Conservation (phyloP, 2,888 invertebrate genomes). For the Nebria brevicollis region DNA sequence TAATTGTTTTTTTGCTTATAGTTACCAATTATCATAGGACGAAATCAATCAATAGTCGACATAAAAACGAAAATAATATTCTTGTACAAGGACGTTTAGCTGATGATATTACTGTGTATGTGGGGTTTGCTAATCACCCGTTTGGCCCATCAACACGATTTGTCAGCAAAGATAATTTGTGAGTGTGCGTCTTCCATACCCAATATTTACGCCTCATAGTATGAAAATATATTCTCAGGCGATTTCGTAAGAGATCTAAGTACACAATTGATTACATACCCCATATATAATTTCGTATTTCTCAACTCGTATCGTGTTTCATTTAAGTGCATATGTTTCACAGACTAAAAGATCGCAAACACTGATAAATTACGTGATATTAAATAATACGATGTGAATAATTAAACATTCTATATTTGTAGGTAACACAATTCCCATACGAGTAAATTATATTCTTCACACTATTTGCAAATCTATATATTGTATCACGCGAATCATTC, state of each 20-base stretch:
- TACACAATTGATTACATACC: background rate
- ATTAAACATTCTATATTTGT: conserved; percentile 19
- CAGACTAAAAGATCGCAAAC: conserved; percentile 7
- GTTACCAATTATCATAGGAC: conserved; percentile 33
- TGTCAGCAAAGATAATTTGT: conserved; percentile 6
- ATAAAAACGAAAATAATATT: background rate
- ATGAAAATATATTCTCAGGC: too few relatives aligned
- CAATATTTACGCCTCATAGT: too few relatives aligned
- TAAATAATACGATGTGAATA: conserved; percentile 25
- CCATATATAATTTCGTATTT: background rate
- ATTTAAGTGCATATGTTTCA: background rate
- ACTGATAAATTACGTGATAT: conserved; percentile 17
- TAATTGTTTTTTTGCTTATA: background rate
- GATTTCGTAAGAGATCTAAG: too few relatives aligned
- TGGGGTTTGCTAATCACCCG: conserved; percentile 59
- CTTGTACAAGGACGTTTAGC: background rate
- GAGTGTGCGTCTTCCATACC: conserved; percentile 30
- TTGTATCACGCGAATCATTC: conserved; percentile 15
- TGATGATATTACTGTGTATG: conserved; percentile 51
- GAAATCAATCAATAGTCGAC: background rate
- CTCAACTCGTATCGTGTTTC: background rate
- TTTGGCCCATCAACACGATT: conserved; percentile 57
- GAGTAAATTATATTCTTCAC: conserved; percentile 6
- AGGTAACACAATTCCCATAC: conserved; percentile 31
- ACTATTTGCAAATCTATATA: conserved; percentile 13